A percentile compares a stretch with the other conserved stretches of the same genome.
phyloP scores from a whole-genome alignment of 1,140 invertebrate species.

The Sinella curviseta region DNA sequence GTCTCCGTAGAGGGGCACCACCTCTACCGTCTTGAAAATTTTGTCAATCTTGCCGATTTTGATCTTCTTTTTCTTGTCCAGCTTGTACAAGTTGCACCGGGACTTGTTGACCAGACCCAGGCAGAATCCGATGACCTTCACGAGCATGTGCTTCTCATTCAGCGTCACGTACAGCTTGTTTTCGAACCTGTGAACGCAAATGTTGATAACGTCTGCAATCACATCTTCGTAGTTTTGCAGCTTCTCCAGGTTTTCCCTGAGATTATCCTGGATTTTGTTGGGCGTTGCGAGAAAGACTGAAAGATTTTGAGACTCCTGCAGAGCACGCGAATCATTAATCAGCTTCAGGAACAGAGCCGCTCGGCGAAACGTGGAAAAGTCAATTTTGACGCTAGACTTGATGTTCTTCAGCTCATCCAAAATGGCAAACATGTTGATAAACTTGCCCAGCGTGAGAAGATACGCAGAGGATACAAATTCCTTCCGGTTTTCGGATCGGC shows the following conservation, averaged over 20 bases:
- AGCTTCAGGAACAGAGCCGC: slow-evolving; percentile 92
- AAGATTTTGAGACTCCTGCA: slow-evolving; percentile 97
- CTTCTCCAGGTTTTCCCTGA: slow-evolving; percentile 88
- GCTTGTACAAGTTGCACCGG: slow-evolving; percentile 89
- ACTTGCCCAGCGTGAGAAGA: slow-evolving; percentile 93
- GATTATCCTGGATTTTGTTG: slow-evolving; percentile 94
- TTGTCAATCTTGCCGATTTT: slow-evolving; percentile 90
- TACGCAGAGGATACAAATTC: slow-evolving; percentile 99
- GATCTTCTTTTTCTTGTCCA: slow-evolving; percentile 96
- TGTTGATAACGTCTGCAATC: slow-evolving; percentile 93
- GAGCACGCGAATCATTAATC: slow-evolving; percentile 91
- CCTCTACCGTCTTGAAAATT: slow-evolving; percentile 96
- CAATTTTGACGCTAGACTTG: slow-evolving; percentile 99
- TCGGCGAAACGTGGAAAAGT: slow-evolving; percentile 90
- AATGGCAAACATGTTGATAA: slow-evolving; percentile 99
- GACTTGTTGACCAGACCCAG: slow-evolving; percentile 95
- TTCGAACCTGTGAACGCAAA: slow-evolving; percentile 97
- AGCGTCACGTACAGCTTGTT: slow-evolving; percentile 95
- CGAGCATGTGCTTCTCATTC: slow-evolving; percentile 97
- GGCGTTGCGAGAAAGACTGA: slow-evolving; percentile 99
- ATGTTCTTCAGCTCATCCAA: slow-evolving; percentile 99
- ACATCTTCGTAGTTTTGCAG: slow-evolving; percentile 92
- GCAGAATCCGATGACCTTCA: slow-evolving; percentile 98
- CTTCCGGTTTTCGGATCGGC: slow-evolving; percentile 93
- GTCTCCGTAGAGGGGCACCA: slow-evolving; percentile 97